phyloP scores from a whole-genome alignment of 1,140 invertebrate species.

The Phymorhynchus buccinoides region DNA sequence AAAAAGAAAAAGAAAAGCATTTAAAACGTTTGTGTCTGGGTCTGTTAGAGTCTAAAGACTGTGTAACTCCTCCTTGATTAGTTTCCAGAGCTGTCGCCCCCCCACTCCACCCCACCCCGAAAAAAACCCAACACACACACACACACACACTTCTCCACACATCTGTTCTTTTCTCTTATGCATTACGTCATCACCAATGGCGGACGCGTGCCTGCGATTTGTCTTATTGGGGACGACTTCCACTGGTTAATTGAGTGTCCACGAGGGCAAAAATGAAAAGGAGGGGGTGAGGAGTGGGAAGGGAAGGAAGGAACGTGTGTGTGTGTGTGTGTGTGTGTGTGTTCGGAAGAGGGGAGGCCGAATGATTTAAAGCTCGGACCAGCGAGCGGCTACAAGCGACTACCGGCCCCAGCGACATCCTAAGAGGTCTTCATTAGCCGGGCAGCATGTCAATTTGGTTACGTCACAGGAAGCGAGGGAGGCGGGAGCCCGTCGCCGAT shows the following conservation, averaged over 20 bases:
- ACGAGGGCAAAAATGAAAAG: no score
- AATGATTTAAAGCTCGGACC: conserved; percentile 19
- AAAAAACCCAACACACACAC: no score
- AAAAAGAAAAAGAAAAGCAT: not conserved
- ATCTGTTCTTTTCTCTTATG: not conserved
- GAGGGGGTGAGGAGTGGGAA: no score
- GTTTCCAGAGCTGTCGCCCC: not conserved
- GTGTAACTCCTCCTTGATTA: no score
- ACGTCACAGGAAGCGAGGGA: conserved; percentile 36
- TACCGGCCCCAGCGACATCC: conserved; percentile 30
- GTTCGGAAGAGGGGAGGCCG: no score
- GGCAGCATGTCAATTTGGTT: conserved; percentile 40
- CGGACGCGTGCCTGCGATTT: conserved; percentile 14
- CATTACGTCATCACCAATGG: conserved; percentile 23
- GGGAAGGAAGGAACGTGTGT: not conserved
- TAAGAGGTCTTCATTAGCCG: conserved; percentile 38
- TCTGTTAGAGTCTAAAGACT: conserved; percentile 5
- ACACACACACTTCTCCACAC: not conserved
- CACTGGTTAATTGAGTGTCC: not conserved
- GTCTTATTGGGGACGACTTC: not conserved
- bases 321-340: no score
- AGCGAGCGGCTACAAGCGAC: no score
- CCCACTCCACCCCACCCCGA: not conserved
- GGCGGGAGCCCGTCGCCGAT: conserved; percentile 33
- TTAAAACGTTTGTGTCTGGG: not conserved